phyloP scores from a whole-genome alignment of 2,113 vertebrate species.

The Cromileptes altivelis region DNA sequence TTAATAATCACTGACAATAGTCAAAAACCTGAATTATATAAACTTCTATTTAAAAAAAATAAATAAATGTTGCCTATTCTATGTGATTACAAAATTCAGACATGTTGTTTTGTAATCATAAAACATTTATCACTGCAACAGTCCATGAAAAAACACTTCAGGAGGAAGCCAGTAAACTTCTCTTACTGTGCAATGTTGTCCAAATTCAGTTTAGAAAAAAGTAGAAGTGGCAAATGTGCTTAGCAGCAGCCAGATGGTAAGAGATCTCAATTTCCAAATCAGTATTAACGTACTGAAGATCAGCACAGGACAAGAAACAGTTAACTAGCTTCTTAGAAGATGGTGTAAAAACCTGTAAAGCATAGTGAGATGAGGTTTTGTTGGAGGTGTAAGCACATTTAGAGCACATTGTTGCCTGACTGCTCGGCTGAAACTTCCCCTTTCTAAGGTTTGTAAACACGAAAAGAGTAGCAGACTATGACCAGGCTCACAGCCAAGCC shows the following conservation, averaged over 20 bases:
- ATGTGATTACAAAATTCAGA: background rate
- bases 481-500: background rate
- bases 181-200: background rate
- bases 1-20: background rate
- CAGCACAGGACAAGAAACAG: background rate
- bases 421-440: background rate
- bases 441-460: background rate
- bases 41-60: too few species aligned
- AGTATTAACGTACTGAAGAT: background rate
- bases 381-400: slow-evolving; percentile 2
- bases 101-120: background rate
- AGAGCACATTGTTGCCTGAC: background rate
- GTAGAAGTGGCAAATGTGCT: background rate
- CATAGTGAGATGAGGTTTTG: slow-evolving; percentile 1
- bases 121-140: background rate
- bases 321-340: slow-evolving; percentile 16
- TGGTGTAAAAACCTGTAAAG: background rate
- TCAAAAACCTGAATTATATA: background rate
- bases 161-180: background rate
- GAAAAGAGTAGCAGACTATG: background rate
- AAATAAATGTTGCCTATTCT: too few species aligned
- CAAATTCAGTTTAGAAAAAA: background rate
- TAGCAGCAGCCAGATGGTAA: background rate
- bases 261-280: background rate
- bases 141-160: background rate